These are phyloP conservation scores for Galbula dea DNA, from an alignment of 2,113 vertebrate species.

Conservation along the genomic window DNA sequence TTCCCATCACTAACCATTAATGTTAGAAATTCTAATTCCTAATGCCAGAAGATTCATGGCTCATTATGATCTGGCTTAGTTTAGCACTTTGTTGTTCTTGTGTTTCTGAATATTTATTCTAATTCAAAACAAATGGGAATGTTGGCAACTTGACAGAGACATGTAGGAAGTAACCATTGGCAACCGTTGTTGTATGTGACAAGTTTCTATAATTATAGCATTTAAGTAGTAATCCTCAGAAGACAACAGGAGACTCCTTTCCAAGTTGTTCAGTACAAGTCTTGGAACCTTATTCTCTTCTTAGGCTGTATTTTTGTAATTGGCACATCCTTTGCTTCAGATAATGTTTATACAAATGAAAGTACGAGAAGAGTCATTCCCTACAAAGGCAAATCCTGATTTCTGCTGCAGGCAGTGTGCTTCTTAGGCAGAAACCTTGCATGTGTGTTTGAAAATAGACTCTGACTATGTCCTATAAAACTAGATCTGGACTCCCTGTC, in stretches of 20 bases:
- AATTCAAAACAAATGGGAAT: constrained; percentile 50
- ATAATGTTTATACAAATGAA: not conserved
- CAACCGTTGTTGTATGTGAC: not conserved
- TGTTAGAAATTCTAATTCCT: constrained; percentile 14
- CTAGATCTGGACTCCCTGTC: not conserved
- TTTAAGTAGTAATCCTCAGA: not conserved
- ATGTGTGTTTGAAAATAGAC: not conserved
- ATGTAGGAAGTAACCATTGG: constrained; percentile 34
- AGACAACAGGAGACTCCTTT: not conserved
- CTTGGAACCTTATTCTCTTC: not conserved
- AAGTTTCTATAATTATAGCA: not conserved
- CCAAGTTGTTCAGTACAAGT: not conserved
- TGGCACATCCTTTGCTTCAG: not conserved
- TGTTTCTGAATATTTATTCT: constrained; percentile 11
- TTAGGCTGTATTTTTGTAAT: not conserved
- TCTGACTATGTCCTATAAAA: not conserved
- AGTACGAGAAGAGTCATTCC: not conserved
- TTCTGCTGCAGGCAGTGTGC: not conserved
- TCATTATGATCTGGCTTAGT: constrained; percentile 25
- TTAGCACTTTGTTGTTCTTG: constrained; percentile 37
- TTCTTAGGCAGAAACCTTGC: not conserved
- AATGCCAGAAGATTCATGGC: constrained; percentile 21
- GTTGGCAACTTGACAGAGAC: not conserved
- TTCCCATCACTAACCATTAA: not conserved
- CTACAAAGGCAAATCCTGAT: not conserved